Evolutionary conservation across 2,797 vertebrate species (phyloP), one percentile per base, ranked within the genome.

Genomic region (Melanotaenia pygmaea): DNA sequence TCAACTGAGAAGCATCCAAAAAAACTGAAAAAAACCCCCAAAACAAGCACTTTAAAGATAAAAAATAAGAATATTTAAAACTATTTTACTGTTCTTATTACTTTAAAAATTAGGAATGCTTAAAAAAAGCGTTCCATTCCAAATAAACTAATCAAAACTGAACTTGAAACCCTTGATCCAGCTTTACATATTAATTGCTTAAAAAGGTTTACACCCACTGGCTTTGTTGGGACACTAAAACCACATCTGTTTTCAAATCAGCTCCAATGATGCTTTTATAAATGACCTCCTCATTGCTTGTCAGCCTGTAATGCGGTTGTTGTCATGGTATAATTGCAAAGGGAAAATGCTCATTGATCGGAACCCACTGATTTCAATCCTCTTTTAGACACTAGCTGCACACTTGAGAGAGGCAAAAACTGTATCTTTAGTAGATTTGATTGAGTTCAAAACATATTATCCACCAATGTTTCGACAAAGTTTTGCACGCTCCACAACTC

Each of bases 311-410:
- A 71, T 24, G 45, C 72, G 54, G 67, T 72, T 75, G 74, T 78
- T 76, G 82, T 77, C 71, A 66, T 76, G 82, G 63, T 59, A n/a
- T 69, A 70, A 80, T 80, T 85, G 71, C 77, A 63, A 71, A 73
- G 50, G 72, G 70, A 88, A 86, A 81, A 89, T 80, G 72, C 74
- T 66, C 77, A 87, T 87, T 88, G 91, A 92, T 84, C 85, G 58
- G 70, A 76, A 67, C 51, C 68, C 79, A 91, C 91, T 78, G 88
- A 90, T 89, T 88, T 51, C 28, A 78, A 73, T 68, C 65, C 56
- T 70, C 54, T 64, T 50, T 53, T 70, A 79, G 80, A 85, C 59
- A 30, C 60, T 47, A 63, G 60, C 62, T 76, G 53, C 51, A 57
- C 67, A 70, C 70, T 51, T 43, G 68, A 85, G 40, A 24, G 34